Evolutionary conservation across 1,140 invertebrate species (phyloP).

Genomic region (Conopomorpha cramerella): DNA sequence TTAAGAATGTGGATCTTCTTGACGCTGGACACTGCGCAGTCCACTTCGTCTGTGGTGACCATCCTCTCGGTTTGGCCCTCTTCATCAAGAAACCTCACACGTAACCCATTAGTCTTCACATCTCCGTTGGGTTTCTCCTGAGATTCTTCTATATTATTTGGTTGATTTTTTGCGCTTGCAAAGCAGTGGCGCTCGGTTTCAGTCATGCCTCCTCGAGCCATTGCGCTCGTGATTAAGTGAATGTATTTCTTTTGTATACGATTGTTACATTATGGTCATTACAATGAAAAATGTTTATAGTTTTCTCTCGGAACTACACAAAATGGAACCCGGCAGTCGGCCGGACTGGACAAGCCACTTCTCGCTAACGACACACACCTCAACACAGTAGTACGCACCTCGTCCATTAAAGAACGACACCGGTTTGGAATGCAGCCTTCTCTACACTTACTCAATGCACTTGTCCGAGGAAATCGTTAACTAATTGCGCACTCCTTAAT

Average conservation of each 20-base stretch:
- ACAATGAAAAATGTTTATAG: too few species aligned
- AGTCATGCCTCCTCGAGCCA: slow-evolving; percentile 42
- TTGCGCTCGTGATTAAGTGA: too few species aligned
- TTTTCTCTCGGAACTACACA: too few species aligned
- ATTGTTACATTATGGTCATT: too few species aligned
- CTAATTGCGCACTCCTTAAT: too few species aligned
- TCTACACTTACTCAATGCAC: slow-evolving; percentile 35
- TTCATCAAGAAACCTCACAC: slow-evolving; percentile 46
- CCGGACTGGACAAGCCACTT: slow-evolving; percentile 37
- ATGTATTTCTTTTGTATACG: too few species aligned
- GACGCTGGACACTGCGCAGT: slow-evolving; percentile 31
- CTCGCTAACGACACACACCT: slow-evolving; percentile 28
- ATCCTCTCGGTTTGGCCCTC: slow-evolving; percentile 53
- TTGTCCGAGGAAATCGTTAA: slow-evolving; percentile 24
- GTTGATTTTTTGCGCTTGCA: slow-evolving; percentile 31
- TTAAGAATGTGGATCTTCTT: slow-evolving; percentile 56
- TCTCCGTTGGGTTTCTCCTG: slow-evolving; percentile 25
- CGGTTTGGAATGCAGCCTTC: slow-evolving; percentile 53
- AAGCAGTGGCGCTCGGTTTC: slow-evolving; percentile 46
- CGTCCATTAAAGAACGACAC: slow-evolving; percentile 51
- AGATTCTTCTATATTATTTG: slow-evolving; percentile 29
- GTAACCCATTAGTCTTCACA: slow-evolving; percentile 30
- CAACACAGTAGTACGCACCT: slow-evolving; percentile 41
- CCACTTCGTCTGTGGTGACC: slow-evolving; percentile 48
- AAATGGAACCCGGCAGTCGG: slow-evolving; percentile 15